Evolutionary conservation across 2,888 invertebrate species (phyloP).

Genomic region (Hirudinaria manillensis): DNA sequence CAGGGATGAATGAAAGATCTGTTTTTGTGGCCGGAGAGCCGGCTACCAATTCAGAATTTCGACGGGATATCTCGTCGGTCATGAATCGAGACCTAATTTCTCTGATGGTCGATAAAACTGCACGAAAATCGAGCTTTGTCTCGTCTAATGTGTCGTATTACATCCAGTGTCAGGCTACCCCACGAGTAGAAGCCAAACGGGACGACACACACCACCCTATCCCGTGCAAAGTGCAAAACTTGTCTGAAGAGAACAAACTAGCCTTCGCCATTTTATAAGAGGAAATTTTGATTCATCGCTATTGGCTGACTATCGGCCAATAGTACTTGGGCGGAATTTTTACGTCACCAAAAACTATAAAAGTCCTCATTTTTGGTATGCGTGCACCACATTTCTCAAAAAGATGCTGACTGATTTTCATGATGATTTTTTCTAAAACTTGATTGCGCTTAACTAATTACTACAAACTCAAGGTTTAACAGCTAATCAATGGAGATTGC

Average conservation of each 20-base stretch:
- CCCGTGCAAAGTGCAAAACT: neutral
- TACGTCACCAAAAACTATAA: slow-evolving; percentile 16
- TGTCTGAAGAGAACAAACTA: slow-evolving; percentile 23
- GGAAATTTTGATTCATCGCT: slow-evolving; percentile 22
- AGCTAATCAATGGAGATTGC: too few relatives aligned
- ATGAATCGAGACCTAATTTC: slow-evolving; percentile 4
- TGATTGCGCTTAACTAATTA: too few relatives aligned
- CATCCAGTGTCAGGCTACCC: slow-evolving; percentile 11
- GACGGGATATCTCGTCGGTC: neutral
- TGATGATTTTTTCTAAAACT: too few relatives aligned
- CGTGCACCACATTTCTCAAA: too few relatives aligned
- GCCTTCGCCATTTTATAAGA: slow-evolving; percentile 33
- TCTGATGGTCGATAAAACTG: slow-evolving; percentile 8
- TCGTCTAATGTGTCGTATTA: slow-evolving; percentile 4
- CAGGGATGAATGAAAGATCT: neutral
- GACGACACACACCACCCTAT: neutral
- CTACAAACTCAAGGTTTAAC: too few relatives aligned
- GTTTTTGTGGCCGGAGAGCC: neutral
- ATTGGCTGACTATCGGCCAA: slow-evolving; percentile 29
- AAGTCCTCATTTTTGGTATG: too few relatives aligned
- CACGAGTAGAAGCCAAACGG: neutral
- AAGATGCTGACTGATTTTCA: too few relatives aligned
- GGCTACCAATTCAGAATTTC: neutral
- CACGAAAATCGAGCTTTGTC: slow-evolving; percentile 14
- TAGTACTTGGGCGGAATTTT: slow-evolving; percentile 16